Percentiles rank a stretch among this genome's conserved stretches.
phyloP scores from a whole-genome alignment of 2,888 invertebrate genomes.

The Acrobasis consociella region DNA sequence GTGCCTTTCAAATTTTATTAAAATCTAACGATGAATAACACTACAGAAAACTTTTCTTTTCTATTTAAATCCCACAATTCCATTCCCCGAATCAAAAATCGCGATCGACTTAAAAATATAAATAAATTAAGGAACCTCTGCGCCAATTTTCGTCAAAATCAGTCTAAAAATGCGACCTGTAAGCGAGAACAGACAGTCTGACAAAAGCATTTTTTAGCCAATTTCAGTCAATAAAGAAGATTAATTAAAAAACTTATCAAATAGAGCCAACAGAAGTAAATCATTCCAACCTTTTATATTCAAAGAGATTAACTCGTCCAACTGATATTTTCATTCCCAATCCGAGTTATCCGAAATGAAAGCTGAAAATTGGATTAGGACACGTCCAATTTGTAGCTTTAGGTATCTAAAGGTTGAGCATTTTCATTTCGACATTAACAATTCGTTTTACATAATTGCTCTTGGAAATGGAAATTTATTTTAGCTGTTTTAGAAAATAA shows the following conservation, averaged over 20 bases:
- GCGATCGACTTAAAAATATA: too few relatives aligned
- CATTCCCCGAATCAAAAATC: too few relatives aligned
- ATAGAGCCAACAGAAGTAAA: not conserved
- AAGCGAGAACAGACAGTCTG: not conserved
- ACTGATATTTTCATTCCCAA: conserved; percentile 11
- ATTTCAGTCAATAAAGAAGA: not conserved
- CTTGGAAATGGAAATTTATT: not conserved
- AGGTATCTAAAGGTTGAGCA: not conserved
- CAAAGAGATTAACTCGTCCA: conserved; percentile 4
- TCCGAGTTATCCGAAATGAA: conserved; percentile 4
- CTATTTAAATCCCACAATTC: too few relatives aligned
- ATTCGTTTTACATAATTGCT: not conserved
- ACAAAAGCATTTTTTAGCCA: not conserved
- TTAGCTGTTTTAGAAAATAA: not conserved
- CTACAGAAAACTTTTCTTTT: too few relatives aligned
- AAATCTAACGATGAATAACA: too few relatives aligned
- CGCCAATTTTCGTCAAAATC: too few relatives aligned
- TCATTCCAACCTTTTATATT: conserved; percentile 19
- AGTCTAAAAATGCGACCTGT: too few relatives aligned
- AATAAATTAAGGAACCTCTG: too few relatives aligned
- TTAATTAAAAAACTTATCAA: not conserved
- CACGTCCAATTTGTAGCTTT: conserved; percentile 7
- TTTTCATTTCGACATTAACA: not conserved
- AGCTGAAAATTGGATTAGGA: conserved; percentile 18
- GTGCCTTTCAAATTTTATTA: too few relatives aligned